Evolutionary conservation across 2,797 vertebrate species (phyloP).

Genomic region (Rhyacichthys aspro): DNA sequence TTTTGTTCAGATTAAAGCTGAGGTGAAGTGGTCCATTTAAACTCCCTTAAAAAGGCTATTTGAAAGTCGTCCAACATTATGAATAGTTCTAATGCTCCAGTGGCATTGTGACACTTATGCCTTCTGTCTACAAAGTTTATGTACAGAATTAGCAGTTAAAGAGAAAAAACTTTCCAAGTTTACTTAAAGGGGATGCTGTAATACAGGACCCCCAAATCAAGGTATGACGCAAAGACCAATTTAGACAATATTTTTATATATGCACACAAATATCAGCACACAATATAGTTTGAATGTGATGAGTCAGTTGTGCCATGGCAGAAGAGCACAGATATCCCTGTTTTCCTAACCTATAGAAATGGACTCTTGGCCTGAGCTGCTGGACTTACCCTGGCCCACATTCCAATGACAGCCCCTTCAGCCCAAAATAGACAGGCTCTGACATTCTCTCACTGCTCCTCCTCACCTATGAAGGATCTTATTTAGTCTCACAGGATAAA

Average conservation of each 20-base stretch:
- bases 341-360: conserved; percentile 33
- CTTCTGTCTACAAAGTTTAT: conserved; percentile 48
- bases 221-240: conserved; percentile 34
- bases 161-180: conserved; percentile 50
- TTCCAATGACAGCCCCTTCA: conserved; percentile 48
- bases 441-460: conserved; percentile 26
- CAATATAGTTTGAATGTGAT: conserved; percentile 41
- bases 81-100: conserved; percentile 36
- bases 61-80: conserved; percentile 48
- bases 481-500: conserved; percentile 48
- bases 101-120: conserved; percentile 37
- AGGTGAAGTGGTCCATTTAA: conserved; percentile 50
- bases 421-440: conserved; percentile 51
- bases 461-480: conserved; percentile 37
- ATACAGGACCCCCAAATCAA: conserved; percentile 28
- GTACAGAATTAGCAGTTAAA: conserved; percentile 42
- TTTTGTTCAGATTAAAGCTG: conserved; percentile 58
- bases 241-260: conserved; percentile 17
- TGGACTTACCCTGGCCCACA: conserved; percentile 41
- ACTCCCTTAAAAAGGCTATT: conserved; percentile 39
- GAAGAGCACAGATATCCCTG: conserved; percentile 19
- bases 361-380: conserved; percentile 30
- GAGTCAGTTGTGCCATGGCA: conserved; percentile 38
- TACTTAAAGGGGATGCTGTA: conserved; percentile 54
- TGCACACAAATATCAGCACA: conserved; percentile 55